Conservation (phyloP, 1,140 invertebrate genomes). For the Drosophila lacteicornis region DNA sequence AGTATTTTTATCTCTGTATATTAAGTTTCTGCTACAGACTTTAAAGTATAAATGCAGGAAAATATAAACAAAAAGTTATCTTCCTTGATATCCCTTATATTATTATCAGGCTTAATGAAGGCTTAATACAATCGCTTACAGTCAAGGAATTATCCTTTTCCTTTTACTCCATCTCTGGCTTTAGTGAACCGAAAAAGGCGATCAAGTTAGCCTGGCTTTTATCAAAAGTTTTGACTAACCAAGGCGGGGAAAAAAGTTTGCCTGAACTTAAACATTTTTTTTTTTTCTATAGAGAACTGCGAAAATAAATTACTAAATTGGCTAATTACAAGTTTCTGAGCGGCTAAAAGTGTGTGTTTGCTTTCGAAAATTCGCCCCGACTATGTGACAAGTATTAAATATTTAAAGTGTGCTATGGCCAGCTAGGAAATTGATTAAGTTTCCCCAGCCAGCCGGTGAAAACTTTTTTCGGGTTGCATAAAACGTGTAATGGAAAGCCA, state of each 20-base stretch:
- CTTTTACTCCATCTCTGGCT: too few species aligned
- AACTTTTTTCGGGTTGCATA: slow-evolving; percentile 40
- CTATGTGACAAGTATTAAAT: slow-evolving; percentile 54
- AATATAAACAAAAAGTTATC: background rate
- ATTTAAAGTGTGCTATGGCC: slow-evolving; percentile 60
- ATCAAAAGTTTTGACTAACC: slow-evolving; percentile 2
- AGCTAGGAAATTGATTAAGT: slow-evolving; percentile 70
- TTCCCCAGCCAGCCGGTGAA: slow-evolving; percentile 45
- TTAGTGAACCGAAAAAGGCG: background rate
- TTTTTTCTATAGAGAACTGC: background rate
- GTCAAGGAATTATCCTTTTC: background rate
- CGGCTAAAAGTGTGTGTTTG: background rate
- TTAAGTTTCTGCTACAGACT: too few species aligned
- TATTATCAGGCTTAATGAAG: background rate
- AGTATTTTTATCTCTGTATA: too few species aligned
- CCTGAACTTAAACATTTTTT: background rate
- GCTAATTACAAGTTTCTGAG: slow-evolving; percentile 54
- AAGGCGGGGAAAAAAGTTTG: background rate
- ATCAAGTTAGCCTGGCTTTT: background rate
- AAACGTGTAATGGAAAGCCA: slow-evolving; percentile 63
- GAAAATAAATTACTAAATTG: slow-evolving; percentile 26
- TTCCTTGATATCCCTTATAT: too few species aligned
- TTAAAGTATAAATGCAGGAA: background rate
- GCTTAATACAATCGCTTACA: background rate
- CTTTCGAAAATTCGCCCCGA: slow-evolving; percentile 11